Conservation (phyloP, 1,140 invertebrate species). For the Lepidurus arcticus region DNA sequence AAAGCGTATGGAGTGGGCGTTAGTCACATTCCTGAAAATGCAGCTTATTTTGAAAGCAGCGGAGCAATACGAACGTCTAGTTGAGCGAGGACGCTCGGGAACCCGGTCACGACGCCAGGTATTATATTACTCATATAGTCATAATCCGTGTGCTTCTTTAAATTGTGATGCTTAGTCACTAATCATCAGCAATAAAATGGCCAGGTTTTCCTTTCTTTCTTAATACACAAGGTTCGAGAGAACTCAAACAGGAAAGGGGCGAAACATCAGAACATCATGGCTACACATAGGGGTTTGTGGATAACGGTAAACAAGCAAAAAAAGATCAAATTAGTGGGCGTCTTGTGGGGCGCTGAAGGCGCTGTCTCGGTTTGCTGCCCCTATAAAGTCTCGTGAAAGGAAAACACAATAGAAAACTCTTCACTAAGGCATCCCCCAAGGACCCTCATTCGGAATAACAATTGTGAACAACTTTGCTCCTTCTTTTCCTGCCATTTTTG, state of each 20-base stretch:
- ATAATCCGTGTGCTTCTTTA: no score
- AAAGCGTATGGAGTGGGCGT: background rate
- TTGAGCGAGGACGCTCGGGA: conserved; percentile 15
- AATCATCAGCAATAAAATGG: background rate
- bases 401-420: background rate
- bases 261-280: background rate
- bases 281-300: background rate
- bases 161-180: background rate
- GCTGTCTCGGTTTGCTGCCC: background rate
- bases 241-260: no score
- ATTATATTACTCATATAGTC: background rate
- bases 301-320: background rate
- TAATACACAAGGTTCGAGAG: no score
- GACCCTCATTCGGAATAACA: background rate
- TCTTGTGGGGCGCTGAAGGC: background rate
- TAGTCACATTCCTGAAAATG: conserved; percentile 29
- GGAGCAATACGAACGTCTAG: conserved; percentile 30
- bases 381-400: background rate
- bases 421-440: background rate
- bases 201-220: background rate
- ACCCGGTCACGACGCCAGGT: background rate
- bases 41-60: conserved; percentile 33
- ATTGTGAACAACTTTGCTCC: no score
- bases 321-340: background rate
- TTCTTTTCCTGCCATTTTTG: no score